Evolutionary conservation across 2,797 vertebrate genomes (phyloP), one percentile per base, ranked within the genome.

Genomic region (Dendrocincla tyrannina): DNA sequence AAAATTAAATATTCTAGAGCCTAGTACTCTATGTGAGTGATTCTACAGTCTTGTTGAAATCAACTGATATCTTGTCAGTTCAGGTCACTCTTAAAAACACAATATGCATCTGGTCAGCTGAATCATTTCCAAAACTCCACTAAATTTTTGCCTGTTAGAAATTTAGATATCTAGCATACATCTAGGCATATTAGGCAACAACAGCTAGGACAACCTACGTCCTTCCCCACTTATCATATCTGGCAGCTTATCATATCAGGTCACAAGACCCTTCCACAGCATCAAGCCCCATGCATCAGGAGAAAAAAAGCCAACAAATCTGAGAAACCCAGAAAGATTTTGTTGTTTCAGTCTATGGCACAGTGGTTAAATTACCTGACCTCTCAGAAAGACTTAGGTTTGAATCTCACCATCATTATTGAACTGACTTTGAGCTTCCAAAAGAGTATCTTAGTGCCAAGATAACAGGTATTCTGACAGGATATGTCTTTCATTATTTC

Each of bases 11-110:
- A 75, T 0, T 50, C 0, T 46, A 30, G 13, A 56, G 11, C 5
- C 9, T 14, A 35, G 30, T 35, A 75, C 30, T 28, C 46, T 28
- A 13, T 10, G 22, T 0, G 0, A 70, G 32, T 46, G 32, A 10
- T 49, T 70, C 24, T 39, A 37, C 14, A 53, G 0, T 30, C 25
- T 72, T 72, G 13, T 20, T 68, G 63, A 66, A 70, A 37, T 44
- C 24, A 58, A 18, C 42, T 80, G 74, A 82, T 27, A 73, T 3
- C 6, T 27, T 13, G 24, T 42, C 18, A 52, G 6, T 49, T 16
- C 28, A 72, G 58, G n/a, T 58, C 27, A 79, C 62, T 75, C 30
- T 92, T n/a, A 53, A 63, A 17, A 78, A 73, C 39, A 69, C 12
- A 39, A 8, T 1, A 1, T 27, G 39, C 17, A 41, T 59, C 10